phyloP scores from a whole-genome alignment of 2,797 vertebrate genomes.

The Poecile montanus region DNA sequence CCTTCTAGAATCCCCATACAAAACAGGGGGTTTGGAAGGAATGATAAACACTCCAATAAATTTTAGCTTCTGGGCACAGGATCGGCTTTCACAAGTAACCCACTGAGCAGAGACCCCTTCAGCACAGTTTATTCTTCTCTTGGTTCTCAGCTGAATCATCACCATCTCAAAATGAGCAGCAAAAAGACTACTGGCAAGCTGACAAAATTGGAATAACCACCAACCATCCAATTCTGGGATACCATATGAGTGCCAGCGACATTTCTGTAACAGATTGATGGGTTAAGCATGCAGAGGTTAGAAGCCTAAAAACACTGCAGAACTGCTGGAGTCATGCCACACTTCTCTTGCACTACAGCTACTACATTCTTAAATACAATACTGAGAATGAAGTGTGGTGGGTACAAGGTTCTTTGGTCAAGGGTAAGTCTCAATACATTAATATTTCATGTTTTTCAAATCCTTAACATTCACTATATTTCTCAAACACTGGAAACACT shows the following conservation, averaged over 20 bases:
- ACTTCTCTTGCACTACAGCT: background rate
- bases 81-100: conserved; percentile 7
- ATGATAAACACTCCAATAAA: background rate
- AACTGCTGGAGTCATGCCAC: background rate
- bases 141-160: background rate
- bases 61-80: background rate
- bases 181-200: background rate
- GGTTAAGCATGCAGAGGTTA: background rate
- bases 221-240: background rate
- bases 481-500: background rate
- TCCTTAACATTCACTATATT: background rate
- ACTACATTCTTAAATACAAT: background rate
- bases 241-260: background rate
- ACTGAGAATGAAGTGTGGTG: background rate
- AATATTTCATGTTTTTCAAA: background rate
- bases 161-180: background rate
- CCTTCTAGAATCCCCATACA: background rate
- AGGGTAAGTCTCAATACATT: background rate
- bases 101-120: background rate
- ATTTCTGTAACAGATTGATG: background rate
- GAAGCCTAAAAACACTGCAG: background rate
- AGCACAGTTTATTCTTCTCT: background rate
- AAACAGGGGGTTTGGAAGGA: background rate
- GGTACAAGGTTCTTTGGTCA: background rate
- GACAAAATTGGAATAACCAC: background rate